Evolutionary conservation across 2,888 invertebrate species (phyloP).

Genomic region (Cyaniris semiargus): DNA sequence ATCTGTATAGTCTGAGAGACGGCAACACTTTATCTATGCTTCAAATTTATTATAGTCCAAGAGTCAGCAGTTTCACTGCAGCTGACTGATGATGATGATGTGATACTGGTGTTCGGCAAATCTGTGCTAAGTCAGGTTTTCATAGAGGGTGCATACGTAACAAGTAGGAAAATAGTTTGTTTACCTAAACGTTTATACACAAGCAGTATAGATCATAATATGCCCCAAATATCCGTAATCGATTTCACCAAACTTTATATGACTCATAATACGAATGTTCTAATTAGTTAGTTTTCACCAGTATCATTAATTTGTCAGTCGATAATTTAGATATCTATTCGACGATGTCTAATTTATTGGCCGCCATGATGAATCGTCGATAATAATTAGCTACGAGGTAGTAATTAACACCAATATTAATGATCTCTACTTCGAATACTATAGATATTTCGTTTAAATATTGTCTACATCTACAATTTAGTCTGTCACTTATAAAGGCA

Average conservation of each 20-base stretch:
- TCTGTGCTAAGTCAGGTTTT: no score
- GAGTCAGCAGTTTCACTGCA: no score
- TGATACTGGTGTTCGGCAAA: no score
- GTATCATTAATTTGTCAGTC: background rate
- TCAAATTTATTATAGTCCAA: no score
- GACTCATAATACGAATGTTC: background rate
- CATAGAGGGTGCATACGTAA: no score
- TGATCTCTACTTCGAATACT: background rate
- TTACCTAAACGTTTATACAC: no score
- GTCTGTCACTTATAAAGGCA: no score
- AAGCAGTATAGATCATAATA: background rate
- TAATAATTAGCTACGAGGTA: conserved; percentile 6
- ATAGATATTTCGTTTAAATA: background rate
- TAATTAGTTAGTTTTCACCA: background rate
- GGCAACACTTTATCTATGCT: no score
- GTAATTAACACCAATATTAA: background rate
- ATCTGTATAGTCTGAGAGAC: no score
- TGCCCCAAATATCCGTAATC: background rate
- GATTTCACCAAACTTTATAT: background rate
- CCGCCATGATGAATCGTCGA: background rate
- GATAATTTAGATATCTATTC: conserved; percentile 12
- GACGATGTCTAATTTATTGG: background rate
- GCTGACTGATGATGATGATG: no score
- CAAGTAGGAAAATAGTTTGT: no score
- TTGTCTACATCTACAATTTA: no score